A percentile compares a stretch with the other conserved stretches of the same genome.
Evolutionary conservation across 2,113 vertebrate genomes (phyloP).

Genomic region (Cottus gobio): DNA sequence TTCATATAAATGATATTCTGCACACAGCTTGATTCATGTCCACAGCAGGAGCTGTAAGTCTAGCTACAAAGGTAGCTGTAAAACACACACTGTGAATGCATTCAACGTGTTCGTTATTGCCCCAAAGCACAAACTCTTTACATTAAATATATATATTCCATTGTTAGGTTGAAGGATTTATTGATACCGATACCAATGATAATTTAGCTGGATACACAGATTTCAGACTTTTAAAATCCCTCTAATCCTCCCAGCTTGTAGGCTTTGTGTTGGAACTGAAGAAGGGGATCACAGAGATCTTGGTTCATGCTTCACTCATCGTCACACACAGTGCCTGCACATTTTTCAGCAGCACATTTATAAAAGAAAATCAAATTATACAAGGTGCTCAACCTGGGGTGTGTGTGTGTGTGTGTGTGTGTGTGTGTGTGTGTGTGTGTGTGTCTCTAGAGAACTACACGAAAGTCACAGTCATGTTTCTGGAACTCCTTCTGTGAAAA

Average conservation of each 20-base stretch:
- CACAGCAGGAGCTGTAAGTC: conserved; percentile 11
- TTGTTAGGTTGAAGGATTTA: conserved; percentile 2
- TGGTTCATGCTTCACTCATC: conserved; percentile 34
- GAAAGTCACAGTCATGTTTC: background rate
- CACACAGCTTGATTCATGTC: conserved; percentile 22
- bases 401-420: background rate
- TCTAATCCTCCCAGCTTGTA: background rate
- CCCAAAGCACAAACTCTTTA: conserved; percentile 6
- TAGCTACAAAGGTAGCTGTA: conserved; percentile 34
- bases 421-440: background rate
- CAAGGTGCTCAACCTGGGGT: background rate
- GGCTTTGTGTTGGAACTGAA: conserved; percentile 16
- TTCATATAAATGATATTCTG: conserved; percentile 8
- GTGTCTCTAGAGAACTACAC: background rate
- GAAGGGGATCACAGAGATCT: conserved; percentile 35
- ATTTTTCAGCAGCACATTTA: conserved; percentile 21
- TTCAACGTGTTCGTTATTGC: background rate
- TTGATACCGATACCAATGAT: background rate
- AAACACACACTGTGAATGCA: conserved; percentile 13
- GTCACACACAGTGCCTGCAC: conserved; percentile 14
- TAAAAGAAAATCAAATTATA: conserved; percentile 12
- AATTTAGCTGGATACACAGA: background rate
- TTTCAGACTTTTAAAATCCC: conserved; percentile 18
- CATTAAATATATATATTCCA: background rate
- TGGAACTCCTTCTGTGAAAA: background rate